phyloP scores from a whole-genome alignment of 2,113 vertebrate genomes.

The Baryphthengus martii region DNA sequence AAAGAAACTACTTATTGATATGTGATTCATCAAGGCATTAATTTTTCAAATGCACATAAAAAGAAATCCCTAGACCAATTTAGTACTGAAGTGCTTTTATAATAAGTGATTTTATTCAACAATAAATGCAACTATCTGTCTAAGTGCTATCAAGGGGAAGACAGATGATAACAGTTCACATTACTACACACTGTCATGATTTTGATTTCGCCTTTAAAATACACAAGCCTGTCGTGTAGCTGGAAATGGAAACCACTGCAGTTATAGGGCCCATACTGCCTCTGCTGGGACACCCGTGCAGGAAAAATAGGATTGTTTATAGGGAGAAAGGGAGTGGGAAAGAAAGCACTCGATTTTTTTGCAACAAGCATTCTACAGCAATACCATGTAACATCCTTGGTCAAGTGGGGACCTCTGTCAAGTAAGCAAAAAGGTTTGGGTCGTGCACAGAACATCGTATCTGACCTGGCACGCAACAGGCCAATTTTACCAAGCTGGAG shows the following conservation, averaged over 20 bases:
- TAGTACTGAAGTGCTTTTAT: not conserved
- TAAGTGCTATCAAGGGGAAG: not conserved
- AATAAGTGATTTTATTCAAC: not conserved
- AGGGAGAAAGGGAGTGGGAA: not conserved
- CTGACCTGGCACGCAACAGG: not conserved
- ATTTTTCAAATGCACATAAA: constrained; percentile 19
- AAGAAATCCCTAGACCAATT: not conserved
- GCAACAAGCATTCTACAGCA: not conserved
- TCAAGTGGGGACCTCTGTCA: not conserved
- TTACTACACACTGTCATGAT: not conserved
- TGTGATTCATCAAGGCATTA: not conserved
- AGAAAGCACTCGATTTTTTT: not conserved
- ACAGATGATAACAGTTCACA: not conserved
- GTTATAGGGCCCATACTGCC: not conserved
- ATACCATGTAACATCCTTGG: not conserved
- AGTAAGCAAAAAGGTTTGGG: not conserved
- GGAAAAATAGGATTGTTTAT: not conserved
- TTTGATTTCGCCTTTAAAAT: not conserved
- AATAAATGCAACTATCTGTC: not conserved
- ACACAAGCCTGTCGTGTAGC: not conserved
- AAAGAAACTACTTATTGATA: not conserved
- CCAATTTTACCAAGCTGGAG: not conserved
- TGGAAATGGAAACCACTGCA: not conserved
- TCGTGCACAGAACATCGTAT: fast-evolving
- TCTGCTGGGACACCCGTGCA: not conserved